Percentiles rank a stretch among this genome's conserved stretches.
Conservation (phyloP, 2,888 invertebrate species). For the Notodonta dromedarius region DNA sequence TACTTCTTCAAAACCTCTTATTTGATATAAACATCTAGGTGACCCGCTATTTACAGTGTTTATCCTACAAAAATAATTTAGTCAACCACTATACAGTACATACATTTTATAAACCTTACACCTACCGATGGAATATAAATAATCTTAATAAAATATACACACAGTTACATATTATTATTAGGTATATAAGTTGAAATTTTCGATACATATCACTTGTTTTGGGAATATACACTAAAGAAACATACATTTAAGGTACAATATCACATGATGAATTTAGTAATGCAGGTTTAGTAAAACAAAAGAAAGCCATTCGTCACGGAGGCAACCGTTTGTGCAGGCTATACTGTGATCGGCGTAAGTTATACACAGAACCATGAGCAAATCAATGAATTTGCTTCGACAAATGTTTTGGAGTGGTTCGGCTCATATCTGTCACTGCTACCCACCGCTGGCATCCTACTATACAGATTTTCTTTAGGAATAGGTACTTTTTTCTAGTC, state of each 20-base stretch:
- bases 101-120: conserved; percentile 60
- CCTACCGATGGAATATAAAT: conserved; percentile 69
- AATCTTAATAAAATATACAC: conserved; percentile 63
- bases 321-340: too few relatives aligned
- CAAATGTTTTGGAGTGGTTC: too few relatives aligned
- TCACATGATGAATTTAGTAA: background rate
- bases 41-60: conserved; percentile 78
- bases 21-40: conserved; percentile 73
- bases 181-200: conserved; percentile 15
- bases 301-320: too few relatives aligned
- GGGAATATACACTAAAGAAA: conserved; percentile 26
- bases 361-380: too few relatives aligned
- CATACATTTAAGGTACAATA: conserved; percentile 2
- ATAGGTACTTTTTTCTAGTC: too few relatives aligned
- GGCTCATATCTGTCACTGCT: too few relatives aligned
- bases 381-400: too few relatives aligned
- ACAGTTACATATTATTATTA: conserved; percentile 34
- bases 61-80: conserved; percentile 83
- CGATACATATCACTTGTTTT: conserved; percentile 37
- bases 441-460: too few relatives aligned
- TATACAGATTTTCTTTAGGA: too few relatives aligned
- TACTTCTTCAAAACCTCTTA: conserved; percentile 64
- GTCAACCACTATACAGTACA: conserved; percentile 78
- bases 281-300: background rate
- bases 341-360: too few relatives aligned